A percentile compares a stretch with the other conserved stretches of the same genome.
phyloP scores from a whole-genome alignment of 2,888 invertebrate genomes.

The Limenitis arthemis region DNA sequence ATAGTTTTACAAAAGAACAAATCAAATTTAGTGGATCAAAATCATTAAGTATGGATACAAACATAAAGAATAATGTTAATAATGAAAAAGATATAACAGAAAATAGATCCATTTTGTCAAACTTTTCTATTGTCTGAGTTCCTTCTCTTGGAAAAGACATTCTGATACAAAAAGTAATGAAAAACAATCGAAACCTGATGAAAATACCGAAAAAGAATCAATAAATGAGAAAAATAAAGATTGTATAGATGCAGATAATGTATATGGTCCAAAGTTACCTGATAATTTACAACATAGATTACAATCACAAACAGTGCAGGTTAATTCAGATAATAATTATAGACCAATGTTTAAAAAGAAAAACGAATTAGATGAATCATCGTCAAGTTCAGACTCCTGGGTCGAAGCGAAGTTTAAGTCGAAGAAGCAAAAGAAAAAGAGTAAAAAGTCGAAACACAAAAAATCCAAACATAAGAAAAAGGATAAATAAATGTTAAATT shows the following conservation, averaged over 20 bases:
- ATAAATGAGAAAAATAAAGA: constrained; percentile 6
- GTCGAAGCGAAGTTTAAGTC: constrained; percentile 57
- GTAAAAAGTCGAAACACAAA: constrained; percentile 57
- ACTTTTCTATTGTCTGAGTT: constrained; percentile 58
- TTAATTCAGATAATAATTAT: constrained; percentile 27
- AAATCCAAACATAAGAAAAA: constrained; percentile 60
- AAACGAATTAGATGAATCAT: constrained; percentile 34
- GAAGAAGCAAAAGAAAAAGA: constrained; percentile 58
- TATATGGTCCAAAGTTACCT: constrained; percentile 75
- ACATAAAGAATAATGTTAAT: background rate
- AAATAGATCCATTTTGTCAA: constrained; percentile 76
- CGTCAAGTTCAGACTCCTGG: constrained; percentile 64
- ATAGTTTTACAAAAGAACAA: constrained; percentile 66
- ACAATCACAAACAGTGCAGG: constrained; percentile 20
- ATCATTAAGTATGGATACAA: constrained; percentile 33
- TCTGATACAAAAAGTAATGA: constrained; percentile 15
- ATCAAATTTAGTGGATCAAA: constrained; percentile 57
- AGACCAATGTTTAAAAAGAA: constrained; percentile 35
- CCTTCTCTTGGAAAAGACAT: constrained; percentile 51
- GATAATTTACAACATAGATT: constrained; percentile 48
- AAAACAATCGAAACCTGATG: constrained; percentile 11
- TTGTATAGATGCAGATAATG: constrained; percentile 28
- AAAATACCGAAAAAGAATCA: constrained; percentile 10
- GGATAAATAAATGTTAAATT: constrained; percentile 33
- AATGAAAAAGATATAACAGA: background rate